phyloP scores from a whole-genome alignment of 2,888 invertebrate genomes.

The Ophion ellenae region DNA sequence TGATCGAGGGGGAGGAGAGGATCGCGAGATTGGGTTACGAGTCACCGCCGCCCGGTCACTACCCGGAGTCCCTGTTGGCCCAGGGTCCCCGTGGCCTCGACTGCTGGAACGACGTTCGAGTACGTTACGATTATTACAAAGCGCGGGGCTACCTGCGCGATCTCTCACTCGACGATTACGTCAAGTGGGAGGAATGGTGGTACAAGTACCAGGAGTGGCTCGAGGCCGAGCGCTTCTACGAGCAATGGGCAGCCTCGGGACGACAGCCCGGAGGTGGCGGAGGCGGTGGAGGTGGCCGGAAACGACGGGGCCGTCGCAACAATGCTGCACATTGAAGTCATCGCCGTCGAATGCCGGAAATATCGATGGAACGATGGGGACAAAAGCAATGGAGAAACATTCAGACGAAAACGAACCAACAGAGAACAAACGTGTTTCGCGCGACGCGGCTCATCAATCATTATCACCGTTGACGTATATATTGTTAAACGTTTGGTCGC shows the following conservation, averaged over 20 bases:
- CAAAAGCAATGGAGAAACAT: background rate
- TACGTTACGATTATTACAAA: conserved; percentile 95
- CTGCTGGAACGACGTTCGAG: conserved; percentile 95
- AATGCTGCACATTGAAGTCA: conserved; percentile 75
- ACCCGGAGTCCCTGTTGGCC: conserved; percentile 91
- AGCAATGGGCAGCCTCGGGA: conserved; percentile 86
- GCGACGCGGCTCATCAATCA: background rate
- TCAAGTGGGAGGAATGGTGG: conserved; percentile 98
- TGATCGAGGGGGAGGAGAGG: conserved; percentile 88
- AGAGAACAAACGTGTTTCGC: background rate
- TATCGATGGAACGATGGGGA: conserved; percentile 12
- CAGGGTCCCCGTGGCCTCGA: conserved; percentile 90
- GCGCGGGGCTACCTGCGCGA: conserved; percentile 93
- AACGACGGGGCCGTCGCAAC: conserved; percentile 79
- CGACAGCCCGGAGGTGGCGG: conserved; percentile 84
- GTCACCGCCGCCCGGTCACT: conserved; percentile 89
- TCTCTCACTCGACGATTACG: conserved; percentile 91
- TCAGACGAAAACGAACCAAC: no score
- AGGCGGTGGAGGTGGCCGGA: conserved; percentile 80
- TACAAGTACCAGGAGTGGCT: conserved; percentile 96
- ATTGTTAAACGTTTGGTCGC: background rate
- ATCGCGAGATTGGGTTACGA: conserved; percentile 85
- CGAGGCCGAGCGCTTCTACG: conserved; percentile 91
- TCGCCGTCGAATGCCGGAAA: background rate
- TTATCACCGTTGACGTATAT: background rate